A percentile compares a stretch with the other conserved stretches of the same genome.
These are phyloP conservation scores for Drosophila nr. perissopoda DNA, from an alignment of 2,888 invertebrate genomes.

Conservation along the genomic window DNA sequence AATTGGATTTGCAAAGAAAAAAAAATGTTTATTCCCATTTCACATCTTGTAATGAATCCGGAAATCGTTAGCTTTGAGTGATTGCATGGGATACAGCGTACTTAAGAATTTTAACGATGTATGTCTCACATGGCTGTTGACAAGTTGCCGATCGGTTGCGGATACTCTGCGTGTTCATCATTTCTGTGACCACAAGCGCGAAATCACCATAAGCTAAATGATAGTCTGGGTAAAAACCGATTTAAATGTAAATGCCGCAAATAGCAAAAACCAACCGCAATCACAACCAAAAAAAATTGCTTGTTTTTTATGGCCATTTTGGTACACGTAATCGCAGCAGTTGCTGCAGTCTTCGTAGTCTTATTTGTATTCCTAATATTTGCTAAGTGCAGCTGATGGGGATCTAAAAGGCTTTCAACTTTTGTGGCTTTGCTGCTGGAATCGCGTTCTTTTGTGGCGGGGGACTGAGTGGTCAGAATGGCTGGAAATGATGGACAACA, in stretches of 20 bases:
- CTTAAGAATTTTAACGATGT: constrained; percentile 1
- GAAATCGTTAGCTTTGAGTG: constrained; percentile 36
- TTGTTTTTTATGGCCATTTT: constrained; percentile 59
- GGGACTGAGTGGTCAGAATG: constrained; percentile 23
- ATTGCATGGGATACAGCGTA: constrained; percentile 14
- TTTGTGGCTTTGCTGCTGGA: constrained; percentile 29
- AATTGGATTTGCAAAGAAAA: constrained; percentile 14
- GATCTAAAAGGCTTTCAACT: constrained; percentile 67
- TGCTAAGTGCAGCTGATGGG: constrained; percentile 64
- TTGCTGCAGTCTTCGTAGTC: neutral
- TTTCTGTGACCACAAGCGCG: constrained; percentile 17
- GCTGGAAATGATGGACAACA: constrained; percentile 75
- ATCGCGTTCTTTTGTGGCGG: constrained; percentile 34
- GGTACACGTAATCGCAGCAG: constrained; percentile 21
- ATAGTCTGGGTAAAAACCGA: constrained; percentile 12
- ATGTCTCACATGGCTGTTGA: constrained; percentile 7
- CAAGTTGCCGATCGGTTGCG: neutral
- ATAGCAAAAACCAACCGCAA: constrained; percentile 21
- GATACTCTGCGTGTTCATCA: constrained; percentile 31
- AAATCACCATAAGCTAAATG: constrained; percentile 15
- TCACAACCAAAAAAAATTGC: constrained; percentile 23
- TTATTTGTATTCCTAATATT: constrained; percentile 64
- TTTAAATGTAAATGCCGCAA: constrained; percentile 46
- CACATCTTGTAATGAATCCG: constrained; percentile 25
- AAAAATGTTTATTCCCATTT: constrained; percentile 9